phyloP scores from a whole-genome alignment of 2,888 invertebrate genomes.

The Zygothrica quintamaculata region DNA sequence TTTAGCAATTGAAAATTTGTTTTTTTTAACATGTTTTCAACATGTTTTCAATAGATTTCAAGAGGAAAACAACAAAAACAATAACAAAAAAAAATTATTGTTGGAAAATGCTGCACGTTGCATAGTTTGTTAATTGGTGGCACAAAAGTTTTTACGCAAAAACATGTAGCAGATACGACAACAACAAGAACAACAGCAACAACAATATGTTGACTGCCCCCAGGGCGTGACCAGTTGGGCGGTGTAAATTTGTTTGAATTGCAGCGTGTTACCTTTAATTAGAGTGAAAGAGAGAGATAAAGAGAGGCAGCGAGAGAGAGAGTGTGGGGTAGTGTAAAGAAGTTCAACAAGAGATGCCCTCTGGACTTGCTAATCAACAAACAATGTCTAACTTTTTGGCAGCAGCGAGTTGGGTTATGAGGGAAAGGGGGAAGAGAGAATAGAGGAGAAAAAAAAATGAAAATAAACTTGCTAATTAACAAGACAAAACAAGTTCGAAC shows the following conservation, averaged over 20 bases:
- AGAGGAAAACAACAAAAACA: too few relatives aligned
- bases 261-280: conserved; percentile 57
- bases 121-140: conserved; percentile 52
- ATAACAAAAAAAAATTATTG: conserved; percentile 31
- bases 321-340: not conserved
- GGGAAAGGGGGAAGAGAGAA: too few relatives aligned
- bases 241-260: conserved; percentile 39
- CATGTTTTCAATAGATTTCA: not conserved
- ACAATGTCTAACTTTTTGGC: conserved; percentile 50
- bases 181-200: conserved; percentile 8
- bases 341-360: conserved; percentile 30
- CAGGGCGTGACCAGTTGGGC: conserved; percentile 38
- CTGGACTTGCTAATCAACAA: conserved; percentile 53
- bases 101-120: conserved; percentile 13
- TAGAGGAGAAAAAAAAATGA: too few relatives aligned
- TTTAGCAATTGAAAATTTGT: too few relatives aligned
- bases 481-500: conserved; percentile 31
- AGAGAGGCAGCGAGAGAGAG: conserved; percentile 43
- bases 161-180: conserved; percentile 34
- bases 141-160: conserved; percentile 42
- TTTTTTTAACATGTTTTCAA: too few relatives aligned
- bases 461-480: conserved; percentile 62
- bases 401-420: too few relatives aligned
- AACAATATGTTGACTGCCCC: conserved; percentile 19
- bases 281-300: conserved; percentile 37